Evolutionary conservation across 2,888 invertebrate genomes (phyloP).

Genomic region (Drosophila koepferae): DNA sequence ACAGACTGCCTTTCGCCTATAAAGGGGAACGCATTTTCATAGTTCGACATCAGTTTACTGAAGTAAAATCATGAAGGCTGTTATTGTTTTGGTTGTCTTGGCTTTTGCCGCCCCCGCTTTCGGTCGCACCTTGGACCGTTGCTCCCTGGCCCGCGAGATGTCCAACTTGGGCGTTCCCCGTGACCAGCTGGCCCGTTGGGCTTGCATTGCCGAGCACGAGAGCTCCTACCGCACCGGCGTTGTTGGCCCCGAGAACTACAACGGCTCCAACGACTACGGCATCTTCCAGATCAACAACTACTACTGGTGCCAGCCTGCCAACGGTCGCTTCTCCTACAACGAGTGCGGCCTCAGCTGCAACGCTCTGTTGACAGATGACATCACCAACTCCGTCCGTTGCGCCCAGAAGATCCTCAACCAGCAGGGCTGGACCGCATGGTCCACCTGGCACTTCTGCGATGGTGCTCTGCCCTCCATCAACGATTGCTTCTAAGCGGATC

Average conservation of each 20-base stretch:
- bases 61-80: slow-evolving; percentile 41
- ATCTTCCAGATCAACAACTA: slow-evolving; percentile 82
- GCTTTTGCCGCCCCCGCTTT: slow-evolving; percentile 58
- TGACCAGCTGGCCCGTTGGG: slow-evolving; percentile 71
- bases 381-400: slow-evolving; percentile 69
- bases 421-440: slow-evolving; percentile 81
- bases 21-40: slow-evolving; percentile 6
- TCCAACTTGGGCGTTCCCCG: slow-evolving; percentile 68
- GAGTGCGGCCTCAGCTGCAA: slow-evolving; percentile 69
- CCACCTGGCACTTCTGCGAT: slow-evolving; percentile 69
- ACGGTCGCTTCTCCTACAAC: slow-evolving; percentile 74
- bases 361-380: slow-evolving; percentile 69
- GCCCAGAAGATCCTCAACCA: slow-evolving; percentile 68
- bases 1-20: slow-evolving; percentile 39
- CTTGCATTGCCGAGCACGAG: slow-evolving; percentile 77
- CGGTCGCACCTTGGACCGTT: slow-evolving; percentile 63
- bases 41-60: slow-evolving; percentile 38
- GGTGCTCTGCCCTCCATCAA: slow-evolving; percentile 65
- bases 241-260: slow-evolving; percentile 84
- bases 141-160: slow-evolving; percentile 72
- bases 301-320: slow-evolving; percentile 78
- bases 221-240: slow-evolving; percentile 83
- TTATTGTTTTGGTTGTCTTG: slow-evolving; percentile 45
- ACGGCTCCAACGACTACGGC: slow-evolving; percentile 85
- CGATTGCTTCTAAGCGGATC: slow-evolving; percentile 57